Base-by-base conservation (phyloP, 1,140 invertebrate species). In the Melitaea cinxia region DNA sequence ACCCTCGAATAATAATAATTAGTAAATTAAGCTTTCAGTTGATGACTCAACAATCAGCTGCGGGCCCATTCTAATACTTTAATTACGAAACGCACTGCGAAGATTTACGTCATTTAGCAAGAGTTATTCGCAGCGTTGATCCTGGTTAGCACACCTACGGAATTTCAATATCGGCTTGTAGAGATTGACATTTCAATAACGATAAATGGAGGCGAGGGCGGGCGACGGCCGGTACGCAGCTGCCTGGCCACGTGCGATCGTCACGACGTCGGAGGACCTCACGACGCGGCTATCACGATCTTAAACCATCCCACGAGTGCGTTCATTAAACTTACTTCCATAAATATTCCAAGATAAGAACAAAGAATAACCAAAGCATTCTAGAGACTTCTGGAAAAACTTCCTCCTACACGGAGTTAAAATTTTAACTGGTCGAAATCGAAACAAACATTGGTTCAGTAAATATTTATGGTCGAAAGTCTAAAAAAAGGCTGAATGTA, bases 181-280 rank as follows among this genome's bases (percentile, higher is more conserved):
- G 52, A 66, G 61, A 72, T 59, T 71, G 73, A 76, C 70, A 78
- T 76, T 78, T 68, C 66, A 75, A 81, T 81, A 78, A 70, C 70
- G 73, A 79, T 74, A 74, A 74, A 73, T 73, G 58, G 49, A 54
- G 65, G 70, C 63, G 71, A 45, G 60, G 68, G 58, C 69, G 68
- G 69, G 59, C 68, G 62, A 61, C 68, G 62, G 54, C 60, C 62
- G 67, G 56, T 19, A 28, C 54, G 72, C 75, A 73, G 78, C 73
- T 76, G 73, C 63, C 52, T 28, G 49, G 66, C 73, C 84, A 87
- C 84, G 84, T 87, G 84, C 82, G 80, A 64, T 73, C 69, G 83
- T 83, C 83, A 84, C 83, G 84, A 85, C 73, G 30, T 56, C 61
- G 5, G 70, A 68, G 61, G 65, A 69, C 73, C 68, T 77, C 83